phyloP scores from a whole-genome alignment of 2,888 invertebrate species.

The Temnothorax unifasciatus region DNA sequence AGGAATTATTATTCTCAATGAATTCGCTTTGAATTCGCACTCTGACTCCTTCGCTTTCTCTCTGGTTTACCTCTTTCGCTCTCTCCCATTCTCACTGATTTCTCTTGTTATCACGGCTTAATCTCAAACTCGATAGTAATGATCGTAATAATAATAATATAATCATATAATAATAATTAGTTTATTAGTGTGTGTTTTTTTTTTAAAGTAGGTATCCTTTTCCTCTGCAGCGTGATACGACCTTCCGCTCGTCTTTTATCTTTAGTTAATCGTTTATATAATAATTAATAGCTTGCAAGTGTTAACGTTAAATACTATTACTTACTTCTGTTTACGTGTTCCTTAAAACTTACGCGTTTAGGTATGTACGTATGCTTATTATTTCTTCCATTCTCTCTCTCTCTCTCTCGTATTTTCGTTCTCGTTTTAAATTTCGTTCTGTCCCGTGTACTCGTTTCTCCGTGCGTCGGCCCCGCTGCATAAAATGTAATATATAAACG shows the following conservation, averaged over 20 bases:
- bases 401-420: conserved; percentile 45
- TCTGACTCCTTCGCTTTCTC: conserved; percentile 47
- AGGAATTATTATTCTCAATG: conserved; percentile 80
- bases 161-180: conserved; percentile 82
- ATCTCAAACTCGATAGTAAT: conserved; percentile 84
- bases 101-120: conserved; percentile 83
- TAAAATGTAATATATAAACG: conserved; percentile 61
- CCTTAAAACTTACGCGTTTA: conserved; percentile 83
- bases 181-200: conserved; percentile 80
- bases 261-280: conserved; percentile 85
- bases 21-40: conserved; percentile 70
- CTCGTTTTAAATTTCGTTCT: conserved; percentile 50
- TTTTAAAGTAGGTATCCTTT: conserved; percentile 79
- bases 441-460: conserved; percentile 67
- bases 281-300: conserved; percentile 85
- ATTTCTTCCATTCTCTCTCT: conserved; percentile 54
- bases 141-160: conserved; percentile 83
- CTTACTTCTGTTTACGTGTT: conserved; percentile 84
- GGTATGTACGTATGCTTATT: conserved; percentile 84
- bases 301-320: conserved; percentile 86
- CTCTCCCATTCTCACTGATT: conserved; percentile 63
- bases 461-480: conserved; percentile 65
- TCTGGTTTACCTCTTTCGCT: conserved; percentile 54
- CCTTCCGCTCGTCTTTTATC: conserved; percentile 78
- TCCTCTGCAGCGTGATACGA: conserved; percentile 76